phyloP scores from a whole-genome alignment of 2,888 invertebrate species.

The Julus scandinavius region DNA sequence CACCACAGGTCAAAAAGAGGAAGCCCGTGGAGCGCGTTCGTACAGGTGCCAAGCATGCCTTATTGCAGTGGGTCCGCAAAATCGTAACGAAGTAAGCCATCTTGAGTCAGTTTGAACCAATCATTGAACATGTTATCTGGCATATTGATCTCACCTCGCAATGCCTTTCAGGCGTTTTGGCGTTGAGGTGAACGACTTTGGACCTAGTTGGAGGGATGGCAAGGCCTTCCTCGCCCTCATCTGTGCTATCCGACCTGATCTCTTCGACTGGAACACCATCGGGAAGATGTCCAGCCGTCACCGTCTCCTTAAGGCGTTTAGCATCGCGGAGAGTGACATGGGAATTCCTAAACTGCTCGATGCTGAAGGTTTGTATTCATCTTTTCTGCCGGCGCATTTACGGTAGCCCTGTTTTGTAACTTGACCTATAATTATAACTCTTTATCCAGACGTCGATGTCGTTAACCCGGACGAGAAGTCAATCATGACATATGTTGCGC shows the following conservation, averaged over 20 bases:
- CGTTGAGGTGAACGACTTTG: conserved; percentile 91
- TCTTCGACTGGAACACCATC: conserved; percentile 82
- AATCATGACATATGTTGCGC: conserved; percentile 98
- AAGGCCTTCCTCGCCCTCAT: conserved; percentile 94
- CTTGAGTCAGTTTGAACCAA: background rate
- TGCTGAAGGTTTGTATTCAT: conserved; percentile 74
- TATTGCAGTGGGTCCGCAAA: conserved; percentile 94
- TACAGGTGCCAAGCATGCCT: conserved; percentile 88
- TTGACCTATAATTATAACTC: too few species aligned
- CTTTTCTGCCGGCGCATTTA: background rate
- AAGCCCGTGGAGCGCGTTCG: conserved; percentile 70
- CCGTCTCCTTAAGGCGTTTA: conserved; percentile 91
- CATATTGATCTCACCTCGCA: too few species aligned
- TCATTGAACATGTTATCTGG: background rate
- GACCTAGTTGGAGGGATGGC: conserved; percentile 95
- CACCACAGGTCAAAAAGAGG: conserved; percentile 63
- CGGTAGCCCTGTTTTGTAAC: too few species aligned
- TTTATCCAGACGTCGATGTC: conserved; percentile 92
- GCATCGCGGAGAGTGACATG: conserved; percentile 88
- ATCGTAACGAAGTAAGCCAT: conserved; percentile 78
- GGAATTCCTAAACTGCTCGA: conserved; percentile 92
- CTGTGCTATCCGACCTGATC: conserved; percentile 91
- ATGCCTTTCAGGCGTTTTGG: conserved; percentile 88
- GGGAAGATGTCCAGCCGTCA: conserved; percentile 80
- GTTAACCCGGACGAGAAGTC: conserved; percentile 96